Evolutionary conservation across 1,140 invertebrate genomes (phyloP), one percentile per base, ranked within the genome.

Genomic region (Acromyrmex heyeri): DNA sequence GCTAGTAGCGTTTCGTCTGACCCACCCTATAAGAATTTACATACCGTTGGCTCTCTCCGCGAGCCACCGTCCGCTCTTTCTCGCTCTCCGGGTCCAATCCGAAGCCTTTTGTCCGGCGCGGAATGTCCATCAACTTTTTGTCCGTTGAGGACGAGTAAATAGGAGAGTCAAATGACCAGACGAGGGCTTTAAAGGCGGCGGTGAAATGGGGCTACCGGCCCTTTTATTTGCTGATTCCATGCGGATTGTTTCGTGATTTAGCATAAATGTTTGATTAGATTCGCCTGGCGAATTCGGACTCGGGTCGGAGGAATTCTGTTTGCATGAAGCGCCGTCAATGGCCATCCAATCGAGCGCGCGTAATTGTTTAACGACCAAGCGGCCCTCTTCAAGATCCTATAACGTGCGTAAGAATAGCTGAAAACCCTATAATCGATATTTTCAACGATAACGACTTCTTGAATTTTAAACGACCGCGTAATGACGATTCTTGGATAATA

Each of bases 211-310:
- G 90, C 91, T 82, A 64, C 75, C 44, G 85, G 90, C 93, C 94
- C 93, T 95, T 95, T 95, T 95, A 95, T 95, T 95, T 95, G 95
- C 94, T 95, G 94, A 95, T 95, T 95, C 94, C 95, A 93, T 94
- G 94, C 93, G 92, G 94, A 95, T 95, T 95, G 95, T 95, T 95
- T 95, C 95, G 94, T 95, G 95, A 95, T 95, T 95, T 95, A 95
- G 95, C 95, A 95, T 95, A 95, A 95, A 95, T 95, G 95, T 95
- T 95, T 95, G 95, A 95, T 95, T 95, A 95, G 95, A 95, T 95
- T 95, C 91, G 38, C 89, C 70, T 70, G 61, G 53, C 55, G 88
- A 89, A 90, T 91, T 82, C 89, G 88, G 55, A 61, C 27, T 44
- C n/a, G 21, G 64, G 73, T 59, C 57, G 30, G 87, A 72, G 64